Evolutionary conservation across 2,888 invertebrate species (phyloP), one percentile per base, ranked within the genome.

Genomic region (Beris chalybata): DNA sequence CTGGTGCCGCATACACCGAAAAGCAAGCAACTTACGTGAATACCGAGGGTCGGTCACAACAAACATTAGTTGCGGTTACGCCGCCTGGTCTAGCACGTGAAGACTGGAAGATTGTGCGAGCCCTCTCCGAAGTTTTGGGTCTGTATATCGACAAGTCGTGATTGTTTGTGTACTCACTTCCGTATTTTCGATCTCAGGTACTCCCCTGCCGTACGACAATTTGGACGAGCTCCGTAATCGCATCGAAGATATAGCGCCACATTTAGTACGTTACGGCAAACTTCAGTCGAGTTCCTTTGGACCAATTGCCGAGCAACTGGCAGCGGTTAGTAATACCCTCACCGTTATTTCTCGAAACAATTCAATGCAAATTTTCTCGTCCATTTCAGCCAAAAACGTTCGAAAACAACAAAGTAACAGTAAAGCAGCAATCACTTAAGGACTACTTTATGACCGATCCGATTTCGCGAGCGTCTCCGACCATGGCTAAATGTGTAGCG

Each of bases 101-200:
- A 75, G 97, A 98, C 83, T 99, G 99, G 99, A 98, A 98, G 84
- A 95, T 99, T 73, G 86, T 99, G 73, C 87, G 99, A 70, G 99
- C 99, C 0, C 82, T 99, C 7, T 96, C 97, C 0, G 97, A 99
- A 84, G 93, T 97, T 76, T 76, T 85, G 7, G 87, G 87, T 66
- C 77, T 67, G 73, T 71, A 43, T 32, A 12, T 13, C 30, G 74
- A 7, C 3, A 7, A 47, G 30, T n/a, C 4, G 1, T 32, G 48
- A 13, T 47, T 47, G 13, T 47, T 58, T 3, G 32, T 50, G 11
- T 47, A 45, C 38, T 13, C 38, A 43, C 0, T 7, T 32, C n/a
- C 7, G 31, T n/a, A 13, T 50, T 48, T 13, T 54, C 32, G n/a
- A 6, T 61, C 61, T 5, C 65, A 71, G 91, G 89, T 32, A 79